Conservation (phyloP, 2,888 invertebrate genomes). For the Leptinotarsa peninsularis region DNA sequence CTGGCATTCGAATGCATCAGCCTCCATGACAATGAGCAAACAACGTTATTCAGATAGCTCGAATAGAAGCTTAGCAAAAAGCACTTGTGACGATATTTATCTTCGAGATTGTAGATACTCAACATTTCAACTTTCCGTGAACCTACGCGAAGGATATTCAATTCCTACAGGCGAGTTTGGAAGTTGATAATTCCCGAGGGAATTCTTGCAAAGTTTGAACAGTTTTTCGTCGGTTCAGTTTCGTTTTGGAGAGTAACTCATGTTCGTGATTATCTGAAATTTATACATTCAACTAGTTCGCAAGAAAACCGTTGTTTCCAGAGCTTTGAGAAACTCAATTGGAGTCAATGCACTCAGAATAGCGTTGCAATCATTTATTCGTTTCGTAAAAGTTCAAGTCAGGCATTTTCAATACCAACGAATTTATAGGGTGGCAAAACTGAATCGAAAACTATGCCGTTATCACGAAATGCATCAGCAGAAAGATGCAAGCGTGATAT, state of each 20-base stretch:
- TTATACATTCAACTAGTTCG: neutral
- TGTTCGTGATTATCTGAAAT: slow-evolving; percentile 3
- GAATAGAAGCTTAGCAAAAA: slow-evolving; percentile 1
- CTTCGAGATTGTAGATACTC: slow-evolving; percentile 18
- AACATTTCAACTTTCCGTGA: neutral
- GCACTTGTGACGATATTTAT: slow-evolving; percentile 21
- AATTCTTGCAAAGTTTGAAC: neutral
- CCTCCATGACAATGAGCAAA: neutral
- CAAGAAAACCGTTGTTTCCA: neutral
- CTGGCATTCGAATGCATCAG: neutral
- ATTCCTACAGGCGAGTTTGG: neutral
- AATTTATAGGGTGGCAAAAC: too few relatives aligned
- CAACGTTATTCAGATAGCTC: neutral
- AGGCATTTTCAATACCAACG: too few relatives aligned
- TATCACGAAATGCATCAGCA: too few relatives aligned
- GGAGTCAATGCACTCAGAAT: neutral
- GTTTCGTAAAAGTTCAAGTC: too few relatives aligned
- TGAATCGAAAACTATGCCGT: too few relatives aligned
- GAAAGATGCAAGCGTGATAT: too few relatives aligned
- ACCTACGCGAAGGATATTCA: slow-evolving; percentile 1
- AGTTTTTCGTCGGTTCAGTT: neutral
- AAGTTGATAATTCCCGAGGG: neutral
- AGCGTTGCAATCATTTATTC: too few relatives aligned
- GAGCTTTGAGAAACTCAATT: neutral
- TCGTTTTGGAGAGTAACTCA: neutral